Evolutionary conservation across 2,113 vertebrate genomes (phyloP).

Genomic region (Callopanchax toddi): DNA sequence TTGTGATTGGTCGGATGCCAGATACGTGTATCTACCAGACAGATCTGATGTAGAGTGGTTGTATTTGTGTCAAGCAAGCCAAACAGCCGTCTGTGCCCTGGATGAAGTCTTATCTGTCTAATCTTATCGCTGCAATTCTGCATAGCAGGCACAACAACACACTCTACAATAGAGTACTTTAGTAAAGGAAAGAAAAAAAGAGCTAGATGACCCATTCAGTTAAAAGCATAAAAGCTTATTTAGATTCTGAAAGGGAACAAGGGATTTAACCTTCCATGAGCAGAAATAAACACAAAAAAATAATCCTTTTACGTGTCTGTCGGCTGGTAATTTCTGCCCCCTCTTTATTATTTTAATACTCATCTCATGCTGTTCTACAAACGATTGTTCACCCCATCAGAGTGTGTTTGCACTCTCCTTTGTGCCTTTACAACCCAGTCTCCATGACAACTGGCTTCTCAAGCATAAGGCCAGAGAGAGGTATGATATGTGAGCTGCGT

Average conservation of each 20-base stretch:
- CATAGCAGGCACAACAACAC: constrained; percentile 5
- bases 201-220: constrained; percentile 7
- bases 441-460: constrained; percentile 91
- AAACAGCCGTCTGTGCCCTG: constrained; percentile 13
- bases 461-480: constrained; percentile 74
- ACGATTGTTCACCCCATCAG: constrained; percentile 39
- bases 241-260: constrained; percentile 9
- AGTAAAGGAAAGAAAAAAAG: constrained; percentile 9
- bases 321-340: constrained; percentile 1
- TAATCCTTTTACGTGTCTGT: neutral
- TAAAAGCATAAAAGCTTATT: constrained; percentile 1
- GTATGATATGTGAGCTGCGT: constrained; percentile 78
- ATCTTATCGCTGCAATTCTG: constrained; percentile 12
- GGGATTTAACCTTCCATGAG: neutral
- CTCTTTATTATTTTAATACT: constrained; percentile 19
- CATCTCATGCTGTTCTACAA: constrained; percentile 23
- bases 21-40: neutral
- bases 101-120: constrained; percentile 21
- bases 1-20: neutral
- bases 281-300: neutral
- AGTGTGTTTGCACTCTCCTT: constrained; percentile 50
- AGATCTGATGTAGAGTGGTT: neutral
- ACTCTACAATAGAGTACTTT: constrained; percentile 8
- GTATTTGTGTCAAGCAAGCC: neutral
- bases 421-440: constrained; percentile 80